Evolutionary conservation across 2,797 vertebrate species (phyloP), one percentile per base, ranked within the genome.

Genomic region (Chanos chanos): DNA sequence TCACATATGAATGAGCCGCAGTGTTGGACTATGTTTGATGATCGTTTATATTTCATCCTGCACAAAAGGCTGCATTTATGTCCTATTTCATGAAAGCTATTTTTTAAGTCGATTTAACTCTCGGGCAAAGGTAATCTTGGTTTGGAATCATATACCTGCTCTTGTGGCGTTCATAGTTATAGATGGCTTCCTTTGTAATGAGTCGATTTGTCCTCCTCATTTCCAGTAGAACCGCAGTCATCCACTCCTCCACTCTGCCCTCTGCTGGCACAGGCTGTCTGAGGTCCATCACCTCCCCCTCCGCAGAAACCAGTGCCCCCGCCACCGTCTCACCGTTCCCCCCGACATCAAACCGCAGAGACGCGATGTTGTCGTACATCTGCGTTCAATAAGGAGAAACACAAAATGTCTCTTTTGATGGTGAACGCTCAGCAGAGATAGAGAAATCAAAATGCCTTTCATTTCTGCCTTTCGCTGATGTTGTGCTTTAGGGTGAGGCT

Each of bases 301-400:
- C 96, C 0, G 94, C 93, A 4, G 96, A 99, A 65, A 97, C 86
- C 93, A 99, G 92, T 27, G 93, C 96, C 0, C 77, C 83, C 9
- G 88, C 95, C 9, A 92, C 73, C 5, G 85, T 90, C 54, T 92
- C 86, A 0, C 86, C 89, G 0, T 71, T 69, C 13, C 87, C 84
- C 3, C 89, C 87, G 0, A 81, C 79, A 3, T 87, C 83, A 62
- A 99, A 97, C 59, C 79, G 85, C 81, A 99, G 85, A 5, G 89
- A 87, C 1, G 91, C 91, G 37, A 99, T 85, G 63, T 99, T 99
- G 85, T 99, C 96, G 12, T 91, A 99, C 97, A 99, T 99, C 97
- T 93, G 75, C 7, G 19, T n/a, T n/a, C n/a, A n/a, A n/a, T n/a
- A n/a, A n/a, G n/a, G n/a, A n/a, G n/a, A n/a, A n/a, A n/a, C n/a